Percentiles rank a stretch among this genome's conserved stretches.
Evolutionary conservation across 2,888 invertebrate genomes (phyloP).

Genomic region (Chymomyza caudatula): DNA sequence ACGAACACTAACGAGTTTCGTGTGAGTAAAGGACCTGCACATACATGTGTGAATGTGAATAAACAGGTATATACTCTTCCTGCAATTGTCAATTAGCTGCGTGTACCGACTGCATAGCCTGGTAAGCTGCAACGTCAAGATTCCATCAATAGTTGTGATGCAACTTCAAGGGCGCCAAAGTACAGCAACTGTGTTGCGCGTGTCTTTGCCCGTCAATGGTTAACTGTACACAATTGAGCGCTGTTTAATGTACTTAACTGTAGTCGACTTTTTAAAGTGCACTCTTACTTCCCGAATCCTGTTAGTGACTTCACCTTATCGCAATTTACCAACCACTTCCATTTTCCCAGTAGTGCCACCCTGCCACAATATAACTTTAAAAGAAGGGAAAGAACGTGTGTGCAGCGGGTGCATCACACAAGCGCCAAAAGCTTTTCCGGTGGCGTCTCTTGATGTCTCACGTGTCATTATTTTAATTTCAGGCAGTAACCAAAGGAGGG

Average conservation of each 20-base stretch:
- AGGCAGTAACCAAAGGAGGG: constrained; percentile 15
- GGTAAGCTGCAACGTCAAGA: neutral
- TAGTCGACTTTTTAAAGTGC: neutral
- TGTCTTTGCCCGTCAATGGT: constrained; percentile 26
- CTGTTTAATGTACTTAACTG: neutral
- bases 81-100: constrained; percentile 8
- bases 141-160: neutral
- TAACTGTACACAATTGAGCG: constrained; percentile 51
- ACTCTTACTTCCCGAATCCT: constrained; percentile 29
- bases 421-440: constrained; percentile 6
- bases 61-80: neutral
- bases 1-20: neutral
- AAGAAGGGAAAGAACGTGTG: neutral
- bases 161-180: neutral
- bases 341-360: constrained; percentile 22
- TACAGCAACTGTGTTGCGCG: neutral
- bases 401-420: neutral
- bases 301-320: constrained; percentile 48
- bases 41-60: neutral
- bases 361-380: neutral
- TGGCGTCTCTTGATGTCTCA: constrained; percentile 38
- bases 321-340: constrained; percentile 61
- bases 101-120: neutral
- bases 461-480: constrained; percentile 71
- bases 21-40: neutral